A percentile compares a stretch with the other conserved stretches of the same genome.
Conservation (phyloP, 2,888 invertebrate species). For the Dinocampus coccinellae region DNA sequence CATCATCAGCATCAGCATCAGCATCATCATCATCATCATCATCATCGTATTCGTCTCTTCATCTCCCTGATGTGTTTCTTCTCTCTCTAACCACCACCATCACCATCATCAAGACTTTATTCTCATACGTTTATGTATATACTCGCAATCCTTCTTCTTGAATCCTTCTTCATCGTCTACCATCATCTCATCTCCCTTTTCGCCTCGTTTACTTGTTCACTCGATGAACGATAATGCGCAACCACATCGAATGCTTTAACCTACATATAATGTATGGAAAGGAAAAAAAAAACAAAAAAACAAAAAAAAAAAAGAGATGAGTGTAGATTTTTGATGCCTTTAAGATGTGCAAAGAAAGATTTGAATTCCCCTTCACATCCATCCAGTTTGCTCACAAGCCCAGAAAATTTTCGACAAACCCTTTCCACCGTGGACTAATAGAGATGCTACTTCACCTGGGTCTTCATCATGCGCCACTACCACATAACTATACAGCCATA, state of each 20-base stretch:
- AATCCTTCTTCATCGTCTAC: neutral
- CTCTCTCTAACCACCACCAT: neutral
- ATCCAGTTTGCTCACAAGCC: slow-evolving; percentile 65
- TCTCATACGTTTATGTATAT: slow-evolving; percentile 15
- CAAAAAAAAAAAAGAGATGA: slow-evolving; percentile 5
- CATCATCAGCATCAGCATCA: too few relatives aligned
- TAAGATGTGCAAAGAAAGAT: slow-evolving; percentile 15
- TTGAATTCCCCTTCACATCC: slow-evolving; percentile 39
- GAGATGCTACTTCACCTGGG: slow-evolving; percentile 49
- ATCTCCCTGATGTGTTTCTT: slow-evolving; percentile 16
- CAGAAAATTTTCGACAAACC: slow-evolving; percentile 62
- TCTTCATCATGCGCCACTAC: slow-evolving; percentile 6
- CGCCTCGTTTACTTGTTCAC: slow-evolving; percentile 42
- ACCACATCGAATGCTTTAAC: slow-evolving; percentile 55
- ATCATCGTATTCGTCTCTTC: too few relatives aligned
- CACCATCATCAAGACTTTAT: slow-evolving; percentile 11
- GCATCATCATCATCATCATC: too few relatives aligned
- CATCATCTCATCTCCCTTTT: slow-evolving; percentile 17
- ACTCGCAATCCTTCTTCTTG: slow-evolving; percentile 8
- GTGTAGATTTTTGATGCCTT: slow-evolving; percentile 6
- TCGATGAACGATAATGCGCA: slow-evolving; percentile 53
- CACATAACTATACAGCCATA: neutral
- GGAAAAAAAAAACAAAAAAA: too few relatives aligned
- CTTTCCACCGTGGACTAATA: slow-evolving; percentile 55
- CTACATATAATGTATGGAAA: slow-evolving; percentile 46